Evolutionary conservation across 2,113 vertebrate genomes (phyloP), one percentile per base, ranked within the genome.

Genomic region (Reinhardtius hippoglossoides): DNA sequence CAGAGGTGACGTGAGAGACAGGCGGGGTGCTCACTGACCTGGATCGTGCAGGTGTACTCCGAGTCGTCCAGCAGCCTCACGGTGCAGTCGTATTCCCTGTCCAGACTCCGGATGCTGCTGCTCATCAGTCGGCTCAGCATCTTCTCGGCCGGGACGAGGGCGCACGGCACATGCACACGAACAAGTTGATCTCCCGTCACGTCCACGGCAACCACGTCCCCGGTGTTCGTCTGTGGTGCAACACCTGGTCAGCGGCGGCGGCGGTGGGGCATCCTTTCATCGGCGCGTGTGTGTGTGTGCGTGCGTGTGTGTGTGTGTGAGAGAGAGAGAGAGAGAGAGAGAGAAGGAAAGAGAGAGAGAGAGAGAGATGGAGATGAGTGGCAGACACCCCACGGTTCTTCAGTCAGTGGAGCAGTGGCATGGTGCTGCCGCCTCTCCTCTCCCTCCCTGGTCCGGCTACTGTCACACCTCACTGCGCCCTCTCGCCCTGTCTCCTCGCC

Each of bases 101-200:
- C 97, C 94, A 98, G 96, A 94, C 93, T 98, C 95, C 97, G 94
- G 95, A 96, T 96, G 95, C 97, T 98, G 94, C 97, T 96, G 92
- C 97, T 98, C 97, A 97, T 95, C 91, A 97, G 92, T 89, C 97
- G 95, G 94, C 96, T 97, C 94, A 98, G 95, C 97, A 98, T 98
- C 95, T 96, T 97, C 94, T 88, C 85, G 78, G 42, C 83, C 74
- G 82, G 87, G 88, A 92, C 90, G 88, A 75, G 84, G 80, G 78
- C 83, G 75, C 88, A 84, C 85, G 74, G 75, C 83, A 48, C 31
- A 31, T 31, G 31, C 31, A 31, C 31, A 31, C 31, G 31, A 7
- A 31, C 82, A 70, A 89, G 81, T 90, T 83, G 76, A 66, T 80
- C 67, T 67, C 62, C 31, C 74, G 84, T 79, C 83, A 74, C 87